phyloP scores from a whole-genome alignment of 2,113 vertebrate species.

The Campylomormyrus numenius region DNA sequence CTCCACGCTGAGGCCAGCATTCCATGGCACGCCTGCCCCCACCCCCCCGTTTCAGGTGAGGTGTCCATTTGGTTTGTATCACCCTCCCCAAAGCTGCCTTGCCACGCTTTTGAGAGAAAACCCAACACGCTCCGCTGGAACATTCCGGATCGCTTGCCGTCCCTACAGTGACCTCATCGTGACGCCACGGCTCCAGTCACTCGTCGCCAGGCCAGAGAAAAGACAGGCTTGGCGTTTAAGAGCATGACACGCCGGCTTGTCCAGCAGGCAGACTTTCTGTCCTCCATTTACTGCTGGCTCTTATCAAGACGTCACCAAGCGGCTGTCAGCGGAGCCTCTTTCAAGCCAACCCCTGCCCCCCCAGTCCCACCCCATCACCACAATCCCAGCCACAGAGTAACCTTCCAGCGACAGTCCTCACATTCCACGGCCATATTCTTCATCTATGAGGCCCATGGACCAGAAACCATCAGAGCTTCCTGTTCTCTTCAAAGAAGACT shows the following conservation, averaged over 20 bases:
- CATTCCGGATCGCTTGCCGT: neutral
- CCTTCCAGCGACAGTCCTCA: neutral
- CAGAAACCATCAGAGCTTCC: neutral
- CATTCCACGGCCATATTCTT: neutral
- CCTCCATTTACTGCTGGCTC: conserved; percentile 1
- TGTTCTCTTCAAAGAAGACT: neutral
- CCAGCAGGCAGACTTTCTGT: neutral
- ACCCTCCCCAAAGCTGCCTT: neutral
- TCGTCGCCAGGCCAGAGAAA: neutral
- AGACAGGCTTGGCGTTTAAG: neutral
- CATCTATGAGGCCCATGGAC: neutral
- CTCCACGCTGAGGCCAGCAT: neutral
- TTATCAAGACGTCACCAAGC: conserved; percentile 1
- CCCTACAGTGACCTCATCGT: neutral
- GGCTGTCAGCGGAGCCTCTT: neutral
- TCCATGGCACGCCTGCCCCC: neutral
- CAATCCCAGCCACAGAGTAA: neutral
- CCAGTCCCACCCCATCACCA: neutral
- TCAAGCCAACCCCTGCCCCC: neutral
- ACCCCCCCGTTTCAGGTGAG: neutral
- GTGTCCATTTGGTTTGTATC: neutral
- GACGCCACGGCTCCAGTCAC: neutral
- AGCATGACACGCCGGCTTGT: neutral
- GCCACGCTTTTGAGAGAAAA: neutral
- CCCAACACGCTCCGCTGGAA: neutral